Conservation (phyloP, 1,140 invertebrate genomes). For the Stegodyphus mimosarum region DNA sequence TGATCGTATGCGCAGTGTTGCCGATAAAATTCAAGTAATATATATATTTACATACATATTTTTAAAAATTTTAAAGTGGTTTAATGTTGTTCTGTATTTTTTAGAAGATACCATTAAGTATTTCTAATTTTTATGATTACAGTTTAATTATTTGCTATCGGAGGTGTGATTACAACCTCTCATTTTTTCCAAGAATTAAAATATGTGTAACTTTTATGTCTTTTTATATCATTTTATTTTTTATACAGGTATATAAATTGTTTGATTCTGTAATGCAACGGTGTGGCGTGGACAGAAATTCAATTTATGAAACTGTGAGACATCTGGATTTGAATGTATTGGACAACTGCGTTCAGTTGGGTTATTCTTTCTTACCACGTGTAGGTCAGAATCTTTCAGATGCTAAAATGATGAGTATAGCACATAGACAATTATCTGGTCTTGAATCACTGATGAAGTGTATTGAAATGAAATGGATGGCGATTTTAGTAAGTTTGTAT, state of each 20-base stretch:
- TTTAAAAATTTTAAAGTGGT: too few species aligned
- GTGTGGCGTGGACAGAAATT: slow-evolving; percentile 36
- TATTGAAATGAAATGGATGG: slow-evolving; percentile 90
- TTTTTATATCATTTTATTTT: slow-evolving; percentile 22
- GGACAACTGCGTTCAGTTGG: slow-evolving; percentile 66
- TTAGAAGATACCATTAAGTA: too few species aligned
- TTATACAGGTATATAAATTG: slow-evolving; percentile 72
- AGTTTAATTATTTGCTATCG: too few species aligned
- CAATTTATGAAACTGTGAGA: slow-evolving; percentile 19
- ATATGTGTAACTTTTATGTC: background rate
- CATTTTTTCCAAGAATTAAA: background rate
- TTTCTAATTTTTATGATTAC: too few species aligned
- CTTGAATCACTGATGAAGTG: slow-evolving; percentile 84
- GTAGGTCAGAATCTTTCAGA: slow-evolving; percentile 45
- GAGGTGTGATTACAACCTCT: too few species aligned
- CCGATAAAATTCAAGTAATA: slow-evolving; percentile 76
- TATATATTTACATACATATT: too few species aligned
- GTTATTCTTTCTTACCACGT: slow-evolving; percentile 67
- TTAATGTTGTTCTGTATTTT: too few species aligned
- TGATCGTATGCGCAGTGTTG: slow-evolving; percentile 80
- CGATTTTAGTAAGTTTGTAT: slow-evolving; percentile 78
- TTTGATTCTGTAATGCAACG: slow-evolving; percentile 73
- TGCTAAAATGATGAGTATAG: slow-evolving; percentile 71
- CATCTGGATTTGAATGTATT: slow-evolving; percentile 63
- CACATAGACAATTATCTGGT: slow-evolving; percentile 76